These are phyloP conservation scores for Anseranas semipalmata DNA, from an alignment of 2,113 vertebrate species.

Conservation along the genomic window DNA sequence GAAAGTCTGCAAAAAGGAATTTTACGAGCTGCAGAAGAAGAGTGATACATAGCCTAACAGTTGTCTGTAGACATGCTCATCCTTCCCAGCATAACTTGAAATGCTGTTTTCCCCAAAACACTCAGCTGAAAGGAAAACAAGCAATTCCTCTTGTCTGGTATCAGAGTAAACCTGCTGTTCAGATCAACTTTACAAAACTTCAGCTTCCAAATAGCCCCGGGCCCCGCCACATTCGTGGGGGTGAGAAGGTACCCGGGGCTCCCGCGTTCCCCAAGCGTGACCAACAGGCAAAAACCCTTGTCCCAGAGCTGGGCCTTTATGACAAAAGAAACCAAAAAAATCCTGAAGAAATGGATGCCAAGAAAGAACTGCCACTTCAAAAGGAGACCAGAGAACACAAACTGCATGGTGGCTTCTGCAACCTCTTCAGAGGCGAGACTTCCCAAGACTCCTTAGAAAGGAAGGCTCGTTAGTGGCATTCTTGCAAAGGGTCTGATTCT, in stretches of 20 bases:
- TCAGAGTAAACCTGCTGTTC: not conserved
- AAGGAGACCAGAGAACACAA: not conserved
- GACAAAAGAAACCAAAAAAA: not conserved
- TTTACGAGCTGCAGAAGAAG: not conserved
- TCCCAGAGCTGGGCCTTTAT: not conserved
- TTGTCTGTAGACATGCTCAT: rapidly evolving
- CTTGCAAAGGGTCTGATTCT: too few relatives aligned
- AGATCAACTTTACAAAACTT: not conserved
- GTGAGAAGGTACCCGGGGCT: not conserved
- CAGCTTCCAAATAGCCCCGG: not conserved
- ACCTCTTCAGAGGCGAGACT: too few relatives aligned
- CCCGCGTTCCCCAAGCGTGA: not conserved
- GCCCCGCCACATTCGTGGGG: not conserved
- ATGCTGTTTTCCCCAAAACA: not conserved
- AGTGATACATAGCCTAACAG: not conserved
- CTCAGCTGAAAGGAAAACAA: not conserved
- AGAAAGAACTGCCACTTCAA: not conserved
- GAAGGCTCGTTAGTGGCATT: too few relatives aligned
- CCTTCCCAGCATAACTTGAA: not conserved
- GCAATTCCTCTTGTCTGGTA: not conserved
- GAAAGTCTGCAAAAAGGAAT: not conserved
- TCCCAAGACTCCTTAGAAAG: too few relatives aligned
- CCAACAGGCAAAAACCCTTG: not conserved
- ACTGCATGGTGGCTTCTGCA: too few relatives aligned
- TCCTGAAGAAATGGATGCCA: not conserved